Percentiles rank a stretch among this genome's conserved stretches.
Conservation (phyloP, 2,113 vertebrate genomes). For the Entomyzon cyanotis region DNA sequence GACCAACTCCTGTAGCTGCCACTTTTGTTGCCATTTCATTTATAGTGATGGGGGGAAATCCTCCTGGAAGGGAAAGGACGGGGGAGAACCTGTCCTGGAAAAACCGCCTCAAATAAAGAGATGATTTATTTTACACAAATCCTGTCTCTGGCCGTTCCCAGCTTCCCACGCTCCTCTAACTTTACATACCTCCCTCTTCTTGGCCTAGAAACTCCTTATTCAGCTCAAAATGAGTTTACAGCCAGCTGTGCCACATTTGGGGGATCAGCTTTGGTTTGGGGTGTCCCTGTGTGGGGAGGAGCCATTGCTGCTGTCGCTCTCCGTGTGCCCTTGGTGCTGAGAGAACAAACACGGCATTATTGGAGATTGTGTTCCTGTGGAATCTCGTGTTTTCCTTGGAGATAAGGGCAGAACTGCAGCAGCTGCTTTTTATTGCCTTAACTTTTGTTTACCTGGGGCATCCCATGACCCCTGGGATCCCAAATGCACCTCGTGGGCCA, state of each 20-base stretch:
- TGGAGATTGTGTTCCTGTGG: accelerated
- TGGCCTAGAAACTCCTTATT: accelerated
- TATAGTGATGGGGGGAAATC: accelerated
- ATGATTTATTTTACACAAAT: slow-evolving; percentile 50
- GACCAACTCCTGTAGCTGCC: neutral
- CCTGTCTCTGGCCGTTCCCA: accelerated
- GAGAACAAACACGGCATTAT: neutral
- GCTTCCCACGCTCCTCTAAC: accelerated
- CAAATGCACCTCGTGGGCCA: accelerated
- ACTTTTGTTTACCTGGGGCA: neutral
- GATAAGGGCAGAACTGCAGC: neutral
- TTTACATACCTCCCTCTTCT: accelerated
- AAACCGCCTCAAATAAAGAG: slow-evolving; percentile 16
- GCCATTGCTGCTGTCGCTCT: accelerated
- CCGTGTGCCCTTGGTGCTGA: neutral
- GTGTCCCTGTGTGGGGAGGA: accelerated
- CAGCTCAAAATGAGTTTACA: neutral
- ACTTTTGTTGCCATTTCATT: neutral
- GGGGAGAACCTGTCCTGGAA: neutral
- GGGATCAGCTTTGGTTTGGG: neutral
- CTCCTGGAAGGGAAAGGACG: accelerated
- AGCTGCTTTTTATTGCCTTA: neutral
- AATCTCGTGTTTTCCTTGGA: neutral
- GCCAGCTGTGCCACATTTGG: too few species aligned
- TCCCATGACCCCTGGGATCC: accelerated